Evolutionary conservation across 2,113 vertebrate genomes (phyloP), one percentile per base, ranked within the genome.

Genomic region (Mellivora capensis): DNA sequence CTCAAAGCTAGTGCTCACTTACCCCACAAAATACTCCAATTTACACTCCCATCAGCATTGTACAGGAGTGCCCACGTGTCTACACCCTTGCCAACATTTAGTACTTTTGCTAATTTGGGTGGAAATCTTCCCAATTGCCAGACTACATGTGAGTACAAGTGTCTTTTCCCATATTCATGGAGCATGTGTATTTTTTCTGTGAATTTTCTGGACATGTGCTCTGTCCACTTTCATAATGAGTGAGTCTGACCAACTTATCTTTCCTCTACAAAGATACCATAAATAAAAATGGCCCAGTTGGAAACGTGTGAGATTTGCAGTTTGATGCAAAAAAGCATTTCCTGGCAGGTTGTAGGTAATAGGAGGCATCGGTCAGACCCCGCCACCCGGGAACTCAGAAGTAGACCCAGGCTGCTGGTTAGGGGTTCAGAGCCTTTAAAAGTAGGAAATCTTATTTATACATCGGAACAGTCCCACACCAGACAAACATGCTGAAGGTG

Each of bases 321-420:
- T 39, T 96, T 95, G 93, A 95, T 27, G 62, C 52, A 52, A 92
- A 96, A 69, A 1, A 47, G 25, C 15, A 72, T 93, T 98, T 96
- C 44, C 52, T 86, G 57, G 61, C 59, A 57, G n/a, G 3, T 72
- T n/a, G 14, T 49, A 3, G 18, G 11, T 31, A 2, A 7, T 17
- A 31, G 34, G 14, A 82, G 69, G 34, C 9, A 7, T 57, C 21
- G 34, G 42, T 72, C 2, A 49, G 37, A 93, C 42, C 31, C 54
- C 62, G 37, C 34, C 67, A 31, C 29, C 52, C 79, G 59, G 29
- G 15, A 93, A 89, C 31, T 74, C 20, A 61, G 31, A 90, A 83
- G 29, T 39, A 91, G 3, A 44, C 42, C 54, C 77, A 4, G 7
- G 44, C n/a, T 81, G 25, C 69, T 93, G n/a, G 18, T 42, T 74